phyloP scores from a whole-genome alignment of 2,113 vertebrate species.

The Barnardius zonarius region DNA sequence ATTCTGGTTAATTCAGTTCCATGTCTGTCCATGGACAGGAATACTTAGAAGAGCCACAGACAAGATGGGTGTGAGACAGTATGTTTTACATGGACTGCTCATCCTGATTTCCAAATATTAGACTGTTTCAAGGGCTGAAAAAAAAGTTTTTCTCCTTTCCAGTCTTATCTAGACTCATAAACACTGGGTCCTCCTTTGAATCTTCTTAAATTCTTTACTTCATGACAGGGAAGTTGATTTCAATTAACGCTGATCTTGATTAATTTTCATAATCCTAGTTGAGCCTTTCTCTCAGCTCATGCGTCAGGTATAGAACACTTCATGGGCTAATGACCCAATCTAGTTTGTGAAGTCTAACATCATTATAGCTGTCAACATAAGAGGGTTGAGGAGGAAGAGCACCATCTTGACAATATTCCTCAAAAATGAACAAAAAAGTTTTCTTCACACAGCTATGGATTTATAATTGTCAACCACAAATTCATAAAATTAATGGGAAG shows the following conservation, averaged over 20 bases:
- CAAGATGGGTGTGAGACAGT: neutral
- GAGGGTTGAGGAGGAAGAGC: neutral
- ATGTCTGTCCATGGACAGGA: neutral
- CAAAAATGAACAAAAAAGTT: neutral
- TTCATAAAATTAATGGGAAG: neutral
- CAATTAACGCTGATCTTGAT: neutral
- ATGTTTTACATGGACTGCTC: neutral
- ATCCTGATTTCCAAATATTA: neutral
- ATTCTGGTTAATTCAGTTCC: neutral
- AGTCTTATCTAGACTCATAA: neutral
- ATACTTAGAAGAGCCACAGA: neutral
- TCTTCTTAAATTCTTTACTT: neutral
- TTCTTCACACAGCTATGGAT: neutral
- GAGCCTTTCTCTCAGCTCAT: neutral
- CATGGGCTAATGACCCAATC: neutral
- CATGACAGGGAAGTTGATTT: neutral
- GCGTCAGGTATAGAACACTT: neutral
- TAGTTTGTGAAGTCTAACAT: neutral
- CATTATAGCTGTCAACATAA: neutral
- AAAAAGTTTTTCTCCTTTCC: neutral
- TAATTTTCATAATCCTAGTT: slow-evolving; percentile 6
- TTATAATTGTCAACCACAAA: neutral
- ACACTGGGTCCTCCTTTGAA: neutral
- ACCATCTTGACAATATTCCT: neutral
- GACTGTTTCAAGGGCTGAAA: neutral